Conservation (phyloP, 1,140 invertebrate species). For the Drosophila quadrilineata region DNA sequence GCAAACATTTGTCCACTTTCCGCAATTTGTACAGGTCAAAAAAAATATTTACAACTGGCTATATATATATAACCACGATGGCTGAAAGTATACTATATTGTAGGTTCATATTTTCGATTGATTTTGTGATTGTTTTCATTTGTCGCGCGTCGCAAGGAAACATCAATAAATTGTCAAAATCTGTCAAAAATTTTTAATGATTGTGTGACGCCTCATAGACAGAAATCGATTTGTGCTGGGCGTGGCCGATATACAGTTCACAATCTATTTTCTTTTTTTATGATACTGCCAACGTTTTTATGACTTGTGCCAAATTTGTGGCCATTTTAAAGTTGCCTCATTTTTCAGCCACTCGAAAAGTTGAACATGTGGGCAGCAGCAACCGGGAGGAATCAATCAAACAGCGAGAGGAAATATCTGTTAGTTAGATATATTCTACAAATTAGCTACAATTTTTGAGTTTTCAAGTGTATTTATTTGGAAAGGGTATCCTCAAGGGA, state of each 20-base stretch:
- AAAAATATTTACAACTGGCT: conserved; percentile 18
- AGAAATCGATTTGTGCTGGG: conserved; percentile 66
- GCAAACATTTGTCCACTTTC: conserved; percentile 77
- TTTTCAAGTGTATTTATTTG: no score
- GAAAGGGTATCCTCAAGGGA: no score
- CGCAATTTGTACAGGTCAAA: conserved; percentile 72
- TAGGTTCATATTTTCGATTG: neutral
- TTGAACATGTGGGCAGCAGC: conserved; percentile 30
- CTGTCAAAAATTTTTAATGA: conserved; percentile 79
- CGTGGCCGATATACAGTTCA: conserved; percentile 28
- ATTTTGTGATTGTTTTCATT: conserved; percentile 56
- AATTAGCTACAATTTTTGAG: no score
- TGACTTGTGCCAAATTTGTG: conserved; percentile 42
- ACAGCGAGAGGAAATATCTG: neutral
- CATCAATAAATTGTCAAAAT: conserved; percentile 76
- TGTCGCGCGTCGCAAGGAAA: conserved; percentile 54
- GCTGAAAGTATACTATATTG: conserved; percentile 20
- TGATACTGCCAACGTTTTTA: conserved; percentile 60
- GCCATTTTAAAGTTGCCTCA: conserved; percentile 48
- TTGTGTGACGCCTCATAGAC: conserved; percentile 72
- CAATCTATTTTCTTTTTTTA: neutral
- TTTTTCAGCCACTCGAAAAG: conserved; percentile 19
- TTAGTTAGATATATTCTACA: neutral
- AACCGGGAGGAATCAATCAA: conserved; percentile 3
- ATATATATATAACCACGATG: conserved; percentile 9